Percentiles rank a stretch among this genome's conserved stretches.
Evolutionary conservation across 2,888 invertebrate species (phyloP).

Genomic region (Ochropacha duplaris): DNA sequence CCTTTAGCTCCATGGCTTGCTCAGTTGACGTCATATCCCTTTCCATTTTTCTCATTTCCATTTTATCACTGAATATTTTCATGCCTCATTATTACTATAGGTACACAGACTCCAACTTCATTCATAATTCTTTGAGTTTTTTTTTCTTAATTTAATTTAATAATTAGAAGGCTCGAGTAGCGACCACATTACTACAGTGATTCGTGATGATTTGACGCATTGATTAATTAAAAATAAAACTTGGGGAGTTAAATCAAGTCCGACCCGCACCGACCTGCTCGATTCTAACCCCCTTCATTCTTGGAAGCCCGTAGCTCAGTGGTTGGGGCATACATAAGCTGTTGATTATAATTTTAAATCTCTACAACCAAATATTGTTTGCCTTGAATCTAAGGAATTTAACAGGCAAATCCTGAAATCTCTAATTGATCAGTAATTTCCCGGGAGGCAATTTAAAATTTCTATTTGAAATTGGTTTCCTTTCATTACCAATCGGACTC

Average conservation of each 20-base stretch:
- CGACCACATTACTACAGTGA: too few relatives aligned
- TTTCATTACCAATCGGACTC: background rate
- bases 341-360: background rate
- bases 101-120: background rate
- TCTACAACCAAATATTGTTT: background rate
- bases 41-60: background rate
- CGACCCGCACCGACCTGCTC: too few relatives aligned
- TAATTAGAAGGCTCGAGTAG: background rate
- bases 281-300: too few relatives aligned
- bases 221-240: too few relatives aligned
- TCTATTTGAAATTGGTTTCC: background rate
- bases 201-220: too few relatives aligned
- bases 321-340: background rate
- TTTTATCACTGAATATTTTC: slow-evolving; percentile 1
- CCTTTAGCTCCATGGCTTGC: background rate
- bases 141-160: background rate
- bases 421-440: background rate
- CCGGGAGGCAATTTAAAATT: background rate
- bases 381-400: background rate
- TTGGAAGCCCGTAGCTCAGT: too few relatives aligned
- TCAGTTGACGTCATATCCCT: background rate
- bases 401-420: background rate
- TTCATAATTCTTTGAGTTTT: background rate
- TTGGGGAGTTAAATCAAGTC: too few relatives aligned
- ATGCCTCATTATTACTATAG: background rate